phyloP scores from a whole-genome alignment of 2,113 vertebrate genomes.

The Psittacula cyanocephala region DNA sequence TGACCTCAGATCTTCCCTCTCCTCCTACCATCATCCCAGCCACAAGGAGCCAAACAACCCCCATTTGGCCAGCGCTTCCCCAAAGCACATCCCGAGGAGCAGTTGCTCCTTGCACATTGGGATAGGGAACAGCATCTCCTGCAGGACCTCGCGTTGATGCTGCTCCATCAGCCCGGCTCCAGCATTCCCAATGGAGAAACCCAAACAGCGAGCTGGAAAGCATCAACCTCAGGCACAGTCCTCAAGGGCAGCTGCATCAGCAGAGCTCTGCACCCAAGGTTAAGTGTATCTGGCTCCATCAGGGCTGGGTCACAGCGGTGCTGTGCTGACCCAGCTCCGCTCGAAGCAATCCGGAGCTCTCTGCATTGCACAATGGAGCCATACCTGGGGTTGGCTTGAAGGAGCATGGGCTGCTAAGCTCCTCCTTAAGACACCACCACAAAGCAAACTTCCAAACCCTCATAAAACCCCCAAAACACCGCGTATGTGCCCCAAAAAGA shows the following conservation, averaged over 20 bases:
- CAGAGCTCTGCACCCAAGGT: not conserved
- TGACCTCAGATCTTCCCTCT: not conserved
- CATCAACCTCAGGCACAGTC: not conserved
- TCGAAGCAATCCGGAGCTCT: too few species aligned
- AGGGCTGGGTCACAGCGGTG: not conserved
- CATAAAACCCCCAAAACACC: too few species aligned
- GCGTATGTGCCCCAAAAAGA: not conserved
- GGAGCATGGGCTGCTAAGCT: accelerated
- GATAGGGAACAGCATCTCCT: not conserved
- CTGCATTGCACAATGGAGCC: not conserved
- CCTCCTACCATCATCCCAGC: not conserved
- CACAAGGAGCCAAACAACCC: not conserved
- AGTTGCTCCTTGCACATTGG: too few species aligned
- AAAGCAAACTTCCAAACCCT: not conserved
- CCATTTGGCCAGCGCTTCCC: not conserved
- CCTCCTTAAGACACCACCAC: not conserved
- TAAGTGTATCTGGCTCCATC: not conserved
- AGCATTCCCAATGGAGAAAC: not conserved
- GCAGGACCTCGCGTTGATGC: not conserved
- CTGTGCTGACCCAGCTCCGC: too few species aligned
- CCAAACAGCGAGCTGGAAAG: not conserved
- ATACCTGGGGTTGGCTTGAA: too few species aligned
- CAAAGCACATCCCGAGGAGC: not conserved
- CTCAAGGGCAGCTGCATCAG: not conserved
- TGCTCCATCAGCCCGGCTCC: not conserved